phyloP scores from a whole-genome alignment of 2,113 vertebrate species.

The Phalacrocorax brasilianus region DNA sequence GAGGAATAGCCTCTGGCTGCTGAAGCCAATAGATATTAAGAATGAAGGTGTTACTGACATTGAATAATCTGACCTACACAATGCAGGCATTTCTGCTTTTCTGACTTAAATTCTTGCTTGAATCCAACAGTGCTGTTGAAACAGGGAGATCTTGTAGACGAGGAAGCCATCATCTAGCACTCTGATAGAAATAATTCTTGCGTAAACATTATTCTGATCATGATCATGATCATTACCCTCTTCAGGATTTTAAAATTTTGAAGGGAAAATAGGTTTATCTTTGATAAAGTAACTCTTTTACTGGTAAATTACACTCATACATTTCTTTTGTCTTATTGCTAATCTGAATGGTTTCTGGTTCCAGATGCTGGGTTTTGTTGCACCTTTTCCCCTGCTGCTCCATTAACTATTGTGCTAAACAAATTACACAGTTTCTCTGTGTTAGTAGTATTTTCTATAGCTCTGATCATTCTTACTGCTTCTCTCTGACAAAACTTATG shows the following conservation, averaged over 20 bases:
- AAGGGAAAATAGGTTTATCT: neutral
- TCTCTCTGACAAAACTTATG: neutral
- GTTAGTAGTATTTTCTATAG: neutral
- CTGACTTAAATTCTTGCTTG: neutral
- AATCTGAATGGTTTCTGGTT: neutral
- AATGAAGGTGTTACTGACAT: neutral
- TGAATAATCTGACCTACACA: neutral
- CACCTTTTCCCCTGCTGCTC: fast-evolving
- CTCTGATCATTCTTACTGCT: neutral
- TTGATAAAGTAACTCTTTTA: neutral
- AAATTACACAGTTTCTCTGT: neutral
- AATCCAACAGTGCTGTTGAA: neutral
- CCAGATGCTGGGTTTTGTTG: neutral
- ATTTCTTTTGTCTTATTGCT: neutral
- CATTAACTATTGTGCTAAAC: neutral
- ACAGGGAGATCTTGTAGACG: neutral
- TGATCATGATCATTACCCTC: too few species aligned
- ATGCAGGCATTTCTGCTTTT: neutral
- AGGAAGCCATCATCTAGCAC: neutral
- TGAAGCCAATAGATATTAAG: neutral
- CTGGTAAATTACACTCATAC: neutral
- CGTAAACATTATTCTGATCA: neutral
- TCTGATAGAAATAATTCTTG: neutral
- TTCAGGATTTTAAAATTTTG: neutral
- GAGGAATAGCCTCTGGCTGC: neutral